phyloP scores from a whole-genome alignment of 2,888 invertebrate species.

The Notodonta dromedarius region DNA sequence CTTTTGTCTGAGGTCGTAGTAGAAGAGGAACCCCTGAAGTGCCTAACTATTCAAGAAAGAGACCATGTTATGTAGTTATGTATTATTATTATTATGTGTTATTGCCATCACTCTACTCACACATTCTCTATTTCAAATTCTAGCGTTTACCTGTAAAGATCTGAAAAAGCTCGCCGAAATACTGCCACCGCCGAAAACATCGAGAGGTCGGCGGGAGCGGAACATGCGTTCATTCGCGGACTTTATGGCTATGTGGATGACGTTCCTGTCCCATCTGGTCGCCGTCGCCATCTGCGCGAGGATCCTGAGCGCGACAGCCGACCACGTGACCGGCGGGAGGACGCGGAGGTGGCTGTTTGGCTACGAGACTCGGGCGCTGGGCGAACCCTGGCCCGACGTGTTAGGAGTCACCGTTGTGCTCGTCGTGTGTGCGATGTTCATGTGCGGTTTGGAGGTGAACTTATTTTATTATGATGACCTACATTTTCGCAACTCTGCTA shows the following conservation, averaged over 20 bases:
- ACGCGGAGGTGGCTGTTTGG: constrained; percentile 86
- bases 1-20: too few species aligned
- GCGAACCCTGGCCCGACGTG: constrained; percentile 87
- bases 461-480: too few species aligned
- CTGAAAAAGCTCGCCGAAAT: constrained; percentile 69
- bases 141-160: constrained; percentile 73
- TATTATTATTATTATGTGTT: too few species aligned
- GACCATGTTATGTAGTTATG: too few species aligned
- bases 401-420: constrained; percentile 85
- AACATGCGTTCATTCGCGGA: constrained; percentile 80
- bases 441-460: constrained; percentile 86
- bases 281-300: constrained; percentile 86
- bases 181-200: constrained; percentile 68
- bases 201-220: constrained; percentile 70
- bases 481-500: too few species aligned
- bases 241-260: constrained; percentile 85
- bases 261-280: constrained; percentile 83
- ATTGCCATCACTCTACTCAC: neutral
- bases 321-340: constrained; percentile 84
- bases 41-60: too few species aligned
- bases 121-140: too few species aligned
- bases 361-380: constrained; percentile 82
- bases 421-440: constrained; percentile 85
- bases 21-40: too few species aligned
- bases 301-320: constrained; percentile 85